These are phyloP conservation scores for Dynastes maya DNA, from an alignment of 2,888 invertebrate genomes.

Conservation along the genomic window DNA sequence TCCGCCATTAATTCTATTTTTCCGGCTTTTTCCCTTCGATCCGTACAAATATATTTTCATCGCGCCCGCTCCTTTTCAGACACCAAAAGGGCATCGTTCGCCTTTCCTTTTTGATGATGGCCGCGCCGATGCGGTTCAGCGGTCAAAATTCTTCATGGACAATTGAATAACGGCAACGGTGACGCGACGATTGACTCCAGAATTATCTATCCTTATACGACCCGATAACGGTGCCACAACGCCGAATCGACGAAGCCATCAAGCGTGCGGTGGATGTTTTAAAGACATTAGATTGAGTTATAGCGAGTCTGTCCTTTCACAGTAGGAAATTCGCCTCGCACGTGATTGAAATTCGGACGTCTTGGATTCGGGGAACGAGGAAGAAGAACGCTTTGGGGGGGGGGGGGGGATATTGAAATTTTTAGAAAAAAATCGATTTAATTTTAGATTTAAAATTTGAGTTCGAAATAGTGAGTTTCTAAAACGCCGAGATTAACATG, in stretches of 20 bases:
- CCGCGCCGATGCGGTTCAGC: neutral
- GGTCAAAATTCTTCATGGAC: conserved; percentile 33
- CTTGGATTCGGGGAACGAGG: neutral
- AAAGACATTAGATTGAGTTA: conserved; percentile 35
- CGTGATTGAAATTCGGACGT: conserved; percentile 33
- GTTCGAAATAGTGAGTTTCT: neutral
- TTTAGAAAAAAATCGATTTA: neutral
- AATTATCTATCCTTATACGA: conserved; percentile 17
- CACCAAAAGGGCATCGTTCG: conserved; percentile 2
- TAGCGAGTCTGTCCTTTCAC: conserved; percentile 12
- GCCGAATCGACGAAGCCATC: conserved; percentile 16
- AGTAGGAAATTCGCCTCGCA: conserved; percentile 22
- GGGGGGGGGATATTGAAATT: neutral
- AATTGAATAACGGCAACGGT: conserved; percentile 17
- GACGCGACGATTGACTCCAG: conserved; percentile 17
- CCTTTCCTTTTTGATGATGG: neutral
- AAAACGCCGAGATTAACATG: neutral
- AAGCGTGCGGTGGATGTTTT: conserved; percentile 16
- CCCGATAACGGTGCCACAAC: conserved; percentile 6
- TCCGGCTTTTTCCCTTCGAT: neutral
- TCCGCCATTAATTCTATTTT: conserved; percentile 24
- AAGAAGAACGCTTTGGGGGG: neutral
- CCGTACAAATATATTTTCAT: conserved; percentile 12
- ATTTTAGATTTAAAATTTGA: conserved; percentile 12
- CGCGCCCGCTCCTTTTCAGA: neutral